Evolutionary conservation across 2,797 vertebrate species (phyloP).

Genomic region (Liasis olivaceus): DNA sequence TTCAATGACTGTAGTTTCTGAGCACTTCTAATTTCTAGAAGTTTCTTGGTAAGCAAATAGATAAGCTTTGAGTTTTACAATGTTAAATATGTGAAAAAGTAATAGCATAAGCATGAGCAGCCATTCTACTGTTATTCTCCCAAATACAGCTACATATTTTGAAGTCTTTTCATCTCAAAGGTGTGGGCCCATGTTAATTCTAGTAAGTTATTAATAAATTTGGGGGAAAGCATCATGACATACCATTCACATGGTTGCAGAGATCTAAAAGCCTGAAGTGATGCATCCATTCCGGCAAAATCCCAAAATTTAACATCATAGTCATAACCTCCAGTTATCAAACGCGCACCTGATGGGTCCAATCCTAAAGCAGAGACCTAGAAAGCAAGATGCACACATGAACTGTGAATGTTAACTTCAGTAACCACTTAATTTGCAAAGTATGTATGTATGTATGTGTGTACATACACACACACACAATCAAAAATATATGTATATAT

Average conservation of each 20-base stretch:
- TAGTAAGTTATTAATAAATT: background rate
- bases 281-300: constrained; percentile 97
- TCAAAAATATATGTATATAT: background rate
- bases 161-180: background rate
- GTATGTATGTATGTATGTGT: background rate
- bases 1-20: background rate
- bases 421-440: background rate
- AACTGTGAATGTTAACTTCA: background rate
- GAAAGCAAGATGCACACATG: background rate
- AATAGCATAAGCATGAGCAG: background rate
- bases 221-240: constrained; percentile 17
- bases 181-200: background rate
- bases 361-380: constrained; percentile 87
- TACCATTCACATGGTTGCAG: constrained; percentile 97
- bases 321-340: constrained; percentile 94
- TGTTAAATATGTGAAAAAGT: background rate
- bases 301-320: constrained; percentile 97
- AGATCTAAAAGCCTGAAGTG: constrained; percentile 91
- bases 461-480: background rate
- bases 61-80: background rate
- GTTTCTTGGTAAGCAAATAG: background rate
- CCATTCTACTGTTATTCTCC: background rate
- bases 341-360: constrained; percentile 93
- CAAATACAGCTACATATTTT: background rate
- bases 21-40: background rate